Evolutionary conservation across 2,797 vertebrate genomes (phyloP), one percentile per base, ranked within the genome.

Genomic region (Gambusia yucatana): DNA sequence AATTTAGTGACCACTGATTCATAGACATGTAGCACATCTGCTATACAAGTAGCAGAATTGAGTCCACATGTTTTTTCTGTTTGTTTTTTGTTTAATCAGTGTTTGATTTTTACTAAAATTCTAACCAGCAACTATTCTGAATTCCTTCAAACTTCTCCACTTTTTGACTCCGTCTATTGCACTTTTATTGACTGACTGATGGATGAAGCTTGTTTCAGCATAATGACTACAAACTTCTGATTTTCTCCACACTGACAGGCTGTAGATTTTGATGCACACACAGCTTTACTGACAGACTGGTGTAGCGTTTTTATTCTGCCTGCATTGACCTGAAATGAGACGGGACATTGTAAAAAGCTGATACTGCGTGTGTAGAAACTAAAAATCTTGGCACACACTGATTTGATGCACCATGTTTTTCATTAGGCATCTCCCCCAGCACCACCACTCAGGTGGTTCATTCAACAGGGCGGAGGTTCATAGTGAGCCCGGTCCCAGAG

Each of bases 401-500:
- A 65, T 65, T 65, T 9, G 33, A 36, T 61, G 59, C 61, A 59
- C 6, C 46, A 44, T 73, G 8, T 17, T 50, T 69, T 6, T n/a
- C 1, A 25, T 67, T 83, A 96, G 98, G 97, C 20, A 87, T 97
- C 84, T 95, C 96, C 84, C 94, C 97, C 55, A 97, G 93, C 82
- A 95, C 96, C 77, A 94, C 97, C 76, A 96, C 97, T 82, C 98
- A 99, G 91, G 98, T 99, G 82, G 98, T 99, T 76, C 97, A 98
- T 94, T 99, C 98, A 85, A 98, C 98, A 52, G 98, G 98, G 85
- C 97, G 98, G 43, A 95, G 97, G 73, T 99, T 99, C 90, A 98
- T 99, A 79, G 98, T 99, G 80, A 99, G 98, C 89, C 98, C 98
- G n/a, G 98, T 99, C 50, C 98, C 98, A 0, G 98, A 99, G 94